These are phyloP conservation scores for Sandelia bainsii DNA, from an alignment of 2,797 vertebrate genomes.

Conservation along the genomic window DNA sequence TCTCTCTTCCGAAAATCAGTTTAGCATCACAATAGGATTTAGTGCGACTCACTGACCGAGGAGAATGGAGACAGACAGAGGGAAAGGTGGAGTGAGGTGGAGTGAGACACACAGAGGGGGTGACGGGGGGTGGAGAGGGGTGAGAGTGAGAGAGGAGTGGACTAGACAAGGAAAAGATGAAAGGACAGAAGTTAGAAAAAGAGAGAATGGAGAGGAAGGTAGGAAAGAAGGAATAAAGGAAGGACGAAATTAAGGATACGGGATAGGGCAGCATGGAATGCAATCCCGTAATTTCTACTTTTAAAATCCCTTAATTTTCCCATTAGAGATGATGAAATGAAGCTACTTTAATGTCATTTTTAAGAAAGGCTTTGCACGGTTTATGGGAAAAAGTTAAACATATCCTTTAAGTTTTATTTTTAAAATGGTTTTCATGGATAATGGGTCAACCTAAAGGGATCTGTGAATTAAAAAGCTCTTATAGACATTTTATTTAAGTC, in stretches of 20 bases:
- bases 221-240: neutral
- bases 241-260: neutral
- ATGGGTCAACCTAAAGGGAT: too few relatives aligned
- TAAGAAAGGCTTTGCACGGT: too few relatives aligned
- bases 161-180: neutral
- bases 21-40: slow-evolving; percentile 96
- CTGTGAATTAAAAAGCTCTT: too few relatives aligned
- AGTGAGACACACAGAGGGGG: slow-evolving; percentile 10
- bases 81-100: slow-evolving; percentile 20
- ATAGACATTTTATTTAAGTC: too few relatives aligned
- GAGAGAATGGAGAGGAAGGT: neutral
- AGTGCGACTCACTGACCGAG: slow-evolving; percentile 88
- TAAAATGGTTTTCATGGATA: too few relatives aligned
- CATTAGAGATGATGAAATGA: too few relatives aligned
- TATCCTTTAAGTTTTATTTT: too few relatives aligned
- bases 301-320: too few relatives aligned
- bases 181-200: neutral
- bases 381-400: too few relatives aligned
- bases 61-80: slow-evolving; percentile 83
- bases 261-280: too few relatives aligned
- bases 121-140: slow-evolving; percentile 20
- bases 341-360: too few relatives aligned
- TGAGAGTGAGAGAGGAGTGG: neutral
- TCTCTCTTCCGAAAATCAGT: slow-evolving; percentile 83
- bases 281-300: too few relatives aligned